A percentile compares a stretch with the other conserved stretches of the same genome.
phyloP scores from a whole-genome alignment of 2,113 vertebrate species.

The Tauraco erythrolophus region DNA sequence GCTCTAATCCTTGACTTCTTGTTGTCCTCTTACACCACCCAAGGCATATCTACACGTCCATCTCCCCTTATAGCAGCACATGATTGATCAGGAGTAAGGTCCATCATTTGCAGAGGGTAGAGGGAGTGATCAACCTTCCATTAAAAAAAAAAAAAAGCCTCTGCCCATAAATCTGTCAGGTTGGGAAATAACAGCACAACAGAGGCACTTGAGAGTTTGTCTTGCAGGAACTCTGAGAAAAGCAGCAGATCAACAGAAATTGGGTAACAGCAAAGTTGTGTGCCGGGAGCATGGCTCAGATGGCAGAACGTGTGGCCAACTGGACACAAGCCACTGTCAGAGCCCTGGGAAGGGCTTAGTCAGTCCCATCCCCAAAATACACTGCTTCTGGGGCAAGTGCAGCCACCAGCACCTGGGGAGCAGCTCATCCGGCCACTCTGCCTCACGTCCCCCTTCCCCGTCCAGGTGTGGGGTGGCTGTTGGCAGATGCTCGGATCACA shows the following conservation, averaged over 20 bases:
- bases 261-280: fast-evolving
- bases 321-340: not conserved
- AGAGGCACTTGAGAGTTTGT: not conserved
- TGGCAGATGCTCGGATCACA: not conserved
- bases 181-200: not conserved
- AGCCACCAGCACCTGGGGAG: not conserved
- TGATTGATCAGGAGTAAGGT: fast-evolving
- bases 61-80: fast-evolving
- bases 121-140: not conserved
- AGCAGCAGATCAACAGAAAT: not conserved
- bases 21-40: not conserved
- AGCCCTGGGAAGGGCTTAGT: not conserved
- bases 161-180: too few species aligned
- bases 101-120: not conserved
- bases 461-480: not conserved
- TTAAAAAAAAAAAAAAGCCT: not conserved
- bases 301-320: fast-evolving
- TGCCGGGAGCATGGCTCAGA: not conserved
- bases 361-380: not conserved
- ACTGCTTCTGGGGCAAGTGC: too few species aligned
- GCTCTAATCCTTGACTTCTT: not conserved
- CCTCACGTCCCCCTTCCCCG: fast-evolving
- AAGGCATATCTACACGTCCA: not conserved
- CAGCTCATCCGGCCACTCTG: fast-evolving
- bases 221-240: not conserved